phyloP scores from a whole-genome alignment of 1,140 invertebrate species.

The Zaprionus lachaisei region DNA sequence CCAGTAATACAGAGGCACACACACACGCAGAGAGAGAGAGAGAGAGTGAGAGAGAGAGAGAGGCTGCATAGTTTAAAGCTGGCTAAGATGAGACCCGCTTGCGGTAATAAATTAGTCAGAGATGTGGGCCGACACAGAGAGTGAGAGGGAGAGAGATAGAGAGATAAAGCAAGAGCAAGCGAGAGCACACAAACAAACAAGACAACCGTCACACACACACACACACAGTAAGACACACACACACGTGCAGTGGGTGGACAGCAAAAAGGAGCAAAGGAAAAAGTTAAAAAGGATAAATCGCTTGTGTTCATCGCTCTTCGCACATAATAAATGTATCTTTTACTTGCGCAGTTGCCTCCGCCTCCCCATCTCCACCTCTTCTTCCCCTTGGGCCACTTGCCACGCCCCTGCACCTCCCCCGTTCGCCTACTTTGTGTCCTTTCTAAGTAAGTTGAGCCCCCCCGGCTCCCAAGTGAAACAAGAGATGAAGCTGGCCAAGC shows the following conservation, averaged over 20 bases:
- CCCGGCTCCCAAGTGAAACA: not conserved
- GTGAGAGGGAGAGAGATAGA: slow-evolving; percentile 16
- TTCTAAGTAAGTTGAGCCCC: slow-evolving; percentile 4
- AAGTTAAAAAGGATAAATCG: slow-evolving; percentile 84
- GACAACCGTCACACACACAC: slow-evolving; percentile 12
- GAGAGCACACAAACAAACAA: slow-evolving; percentile 24
- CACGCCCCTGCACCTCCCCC: slow-evolving; percentile 12
- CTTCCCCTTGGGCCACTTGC: not conserved
- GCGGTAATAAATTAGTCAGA: slow-evolving; percentile 75
- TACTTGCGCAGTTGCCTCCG: slow-evolving; percentile 70
- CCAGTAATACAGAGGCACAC: slow-evolving; percentile 15
- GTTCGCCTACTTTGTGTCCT: not conserved
- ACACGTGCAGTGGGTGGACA: slow-evolving; percentile 50
- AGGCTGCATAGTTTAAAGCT: slow-evolving; percentile 55
- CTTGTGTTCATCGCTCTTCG: slow-evolving; percentile 83
- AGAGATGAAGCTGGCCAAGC: not conserved
- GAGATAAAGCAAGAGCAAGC: slow-evolving; percentile 6
- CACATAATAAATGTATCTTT: slow-evolving; percentile 84
- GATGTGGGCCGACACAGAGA: slow-evolving; percentile 54
- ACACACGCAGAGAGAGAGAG: not conserved
- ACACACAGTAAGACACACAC: slow-evolving; percentile 8
- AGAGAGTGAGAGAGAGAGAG: not conserved
- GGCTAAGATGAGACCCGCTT: slow-evolving; percentile 63
- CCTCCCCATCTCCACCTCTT: not conserved
- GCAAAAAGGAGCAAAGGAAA: slow-evolving; percentile 55